Conservation (phyloP, 2,797 vertebrate genomes). For the Artibeus jamaicensis region DNA sequence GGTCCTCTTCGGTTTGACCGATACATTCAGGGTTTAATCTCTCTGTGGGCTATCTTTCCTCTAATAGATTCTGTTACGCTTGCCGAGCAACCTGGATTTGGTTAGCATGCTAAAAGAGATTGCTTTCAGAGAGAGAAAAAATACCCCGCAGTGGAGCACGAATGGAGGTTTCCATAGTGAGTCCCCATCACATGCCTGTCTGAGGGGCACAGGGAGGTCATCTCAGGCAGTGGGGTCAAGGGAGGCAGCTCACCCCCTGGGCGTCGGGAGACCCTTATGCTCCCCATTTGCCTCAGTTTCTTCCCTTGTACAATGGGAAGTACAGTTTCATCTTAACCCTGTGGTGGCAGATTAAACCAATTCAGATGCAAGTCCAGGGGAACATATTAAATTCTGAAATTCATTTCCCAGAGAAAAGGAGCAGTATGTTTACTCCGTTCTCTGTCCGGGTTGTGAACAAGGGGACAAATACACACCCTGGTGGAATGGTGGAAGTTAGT, state of each 20-base stretch:
- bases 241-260: neutral
- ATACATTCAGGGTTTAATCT: slow-evolving; percentile 43
- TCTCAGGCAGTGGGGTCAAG: neutral
- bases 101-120: slow-evolving; percentile 29
- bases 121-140: neutral
- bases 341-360: neutral
- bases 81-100: slow-evolving; percentile 25
- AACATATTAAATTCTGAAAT: neutral
- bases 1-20: neutral
- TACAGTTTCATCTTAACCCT: neutral
- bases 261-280: neutral
- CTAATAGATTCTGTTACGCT: slow-evolving; percentile 9
- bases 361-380: neutral
- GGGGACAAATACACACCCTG: neutral
- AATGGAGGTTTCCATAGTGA: neutral
- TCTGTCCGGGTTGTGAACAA: neutral
- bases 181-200: neutral
- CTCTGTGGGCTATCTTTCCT: slow-evolving; percentile 29
- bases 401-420: neutral
- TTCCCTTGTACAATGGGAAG: neutral
- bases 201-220: neutral
- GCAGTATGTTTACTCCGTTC: neutral
- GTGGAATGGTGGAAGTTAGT: neutral
- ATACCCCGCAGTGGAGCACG: neutral
- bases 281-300: neutral